Evolutionary conservation across 2,888 invertebrate genomes (phyloP).

Genomic region (Aphrophora alni): DNA sequence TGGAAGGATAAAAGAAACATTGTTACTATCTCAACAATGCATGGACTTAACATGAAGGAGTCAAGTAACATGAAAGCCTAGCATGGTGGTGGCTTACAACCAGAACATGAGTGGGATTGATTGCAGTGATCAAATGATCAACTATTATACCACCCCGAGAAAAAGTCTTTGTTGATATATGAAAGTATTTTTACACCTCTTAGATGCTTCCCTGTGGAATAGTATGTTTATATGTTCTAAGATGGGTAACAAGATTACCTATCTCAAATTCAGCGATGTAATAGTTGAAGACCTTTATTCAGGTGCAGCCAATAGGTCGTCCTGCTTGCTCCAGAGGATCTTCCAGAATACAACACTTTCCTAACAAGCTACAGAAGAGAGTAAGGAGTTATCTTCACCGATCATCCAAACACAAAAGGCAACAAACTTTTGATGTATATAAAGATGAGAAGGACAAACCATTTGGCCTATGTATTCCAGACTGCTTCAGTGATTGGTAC

Average conservation of each 20-base stretch:
- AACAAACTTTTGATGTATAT: constrained; percentile 6
- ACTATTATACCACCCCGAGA: constrained; percentile 20
- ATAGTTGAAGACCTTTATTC: constrained; percentile 18
- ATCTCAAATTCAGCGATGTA: constrained; percentile 21
- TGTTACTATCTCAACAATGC: no score
- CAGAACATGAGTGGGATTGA: no score
- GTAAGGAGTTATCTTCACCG: constrained; percentile 16
- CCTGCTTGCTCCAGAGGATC: not conserved
- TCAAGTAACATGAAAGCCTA: no score
- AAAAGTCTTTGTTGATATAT: constrained; percentile 19
- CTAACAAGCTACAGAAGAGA: constrained; percentile 10
- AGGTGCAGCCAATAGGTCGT: constrained; percentile 12
- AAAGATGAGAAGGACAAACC: constrained; percentile 4
- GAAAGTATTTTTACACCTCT: constrained; percentile 25
- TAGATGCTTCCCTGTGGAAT: constrained; percentile 26
- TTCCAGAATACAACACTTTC: not conserved
- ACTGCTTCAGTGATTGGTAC: constrained; percentile 2
- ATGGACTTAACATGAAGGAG: constrained; percentile 32
- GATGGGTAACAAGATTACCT: constrained; percentile 14
- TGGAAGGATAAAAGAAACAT: no score
- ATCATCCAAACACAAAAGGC: not conserved
- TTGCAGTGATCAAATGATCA: constrained; percentile 26
- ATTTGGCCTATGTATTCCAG: constrained; percentile 15
- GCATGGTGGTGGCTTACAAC: no score
- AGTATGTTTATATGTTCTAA: constrained; percentile 3